Evolutionary conservation across 2,888 invertebrate species (phyloP), one percentile per base, ranked within the genome.

Genomic region (Meloe dianella): DNA sequence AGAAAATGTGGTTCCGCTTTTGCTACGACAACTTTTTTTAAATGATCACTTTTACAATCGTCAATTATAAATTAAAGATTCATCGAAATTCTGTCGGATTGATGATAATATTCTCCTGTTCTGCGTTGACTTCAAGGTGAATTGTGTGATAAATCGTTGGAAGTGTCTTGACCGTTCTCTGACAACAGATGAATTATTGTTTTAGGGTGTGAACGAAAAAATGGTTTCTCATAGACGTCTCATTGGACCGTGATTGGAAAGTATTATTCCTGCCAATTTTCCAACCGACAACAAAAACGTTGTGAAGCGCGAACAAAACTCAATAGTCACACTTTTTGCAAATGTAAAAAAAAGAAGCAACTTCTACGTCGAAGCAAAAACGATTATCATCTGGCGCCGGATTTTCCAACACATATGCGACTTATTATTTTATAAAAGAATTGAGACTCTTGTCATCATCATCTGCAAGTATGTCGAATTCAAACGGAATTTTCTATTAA

Each of bases 181-280:
- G 54, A 54, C 54, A 27, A n/a, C 24, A 6, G 54, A 54, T 54
- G 54, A 54, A 54, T 54, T 54, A 54, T 54, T 54, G 54, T 27
- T 12, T 54, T 54, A 47, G 47, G 22, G 1, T 22, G 51, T 14
- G 5, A 10, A 2, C n/a, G n/a, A 51, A 51, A 54, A 54, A 54
- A 54, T 54, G 54, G 27, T 27, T 54, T 12, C n/a, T 54, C 24
- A 51, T 51, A 51, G 51, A 24, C 12, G 22, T 22, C 51, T 12
- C 10, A 27, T 54, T 54, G 14, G 54, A 27, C 24, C 54, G 54
- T 54, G 54, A 54, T 54, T 54, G 54, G 54, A 54, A 54, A 54
- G 54, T 54, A 54, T 54, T 54, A 24, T 14, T 54, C 27, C 24
- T 27, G 27, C 14, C 54, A 54, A n/a, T 54, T 54, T 54, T 54